These are phyloP conservation scores for Ctenopoma multispine DNA, from an alignment of 2,797 vertebrate species.

Conservation along the genomic window DNA sequence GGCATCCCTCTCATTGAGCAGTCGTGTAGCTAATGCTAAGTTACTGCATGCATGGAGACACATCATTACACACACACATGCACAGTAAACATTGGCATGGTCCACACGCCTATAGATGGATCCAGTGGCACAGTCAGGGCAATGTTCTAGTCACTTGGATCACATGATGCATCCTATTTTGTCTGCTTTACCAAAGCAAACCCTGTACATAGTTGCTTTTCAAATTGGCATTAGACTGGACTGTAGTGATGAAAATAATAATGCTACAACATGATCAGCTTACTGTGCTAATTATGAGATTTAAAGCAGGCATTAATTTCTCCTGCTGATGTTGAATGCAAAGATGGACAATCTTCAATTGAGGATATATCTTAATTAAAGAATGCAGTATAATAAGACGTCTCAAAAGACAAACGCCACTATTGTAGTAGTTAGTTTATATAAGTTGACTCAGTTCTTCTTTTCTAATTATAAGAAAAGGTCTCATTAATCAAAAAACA, in stretches of 20 bases:
- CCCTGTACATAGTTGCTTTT: background rate
- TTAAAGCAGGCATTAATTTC: constrained; percentile 5
- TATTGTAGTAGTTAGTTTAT: background rate
- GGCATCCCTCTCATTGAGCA: constrained; percentile 76
- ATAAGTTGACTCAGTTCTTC: background rate
- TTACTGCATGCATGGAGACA: constrained; percentile 58
- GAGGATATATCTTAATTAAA: background rate
- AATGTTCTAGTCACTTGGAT: constrained; percentile 48
- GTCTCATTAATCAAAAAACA: constrained; percentile 13
- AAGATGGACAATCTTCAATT: background rate
- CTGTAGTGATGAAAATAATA: constrained; percentile 21
- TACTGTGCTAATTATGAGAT: background rate
- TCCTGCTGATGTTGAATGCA: background rate
- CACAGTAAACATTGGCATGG: constrained; percentile 25
- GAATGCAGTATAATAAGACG: background rate
- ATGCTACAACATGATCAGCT: background rate
- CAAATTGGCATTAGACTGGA: constrained; percentile 11
- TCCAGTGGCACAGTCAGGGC: constrained; percentile 54
- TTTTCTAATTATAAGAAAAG: background rate
- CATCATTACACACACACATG: constrained; percentile 27
- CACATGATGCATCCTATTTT: constrained; percentile 52
- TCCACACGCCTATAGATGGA: constrained; percentile 58
- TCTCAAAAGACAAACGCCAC: background rate
- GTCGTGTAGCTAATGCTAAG: constrained; percentile 66
- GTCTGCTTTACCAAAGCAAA: constrained; percentile 20